These are phyloP conservation scores for Pteromalus puparum DNA, from an alignment of 1,140 invertebrate species.

Conservation along the genomic window DNA sequence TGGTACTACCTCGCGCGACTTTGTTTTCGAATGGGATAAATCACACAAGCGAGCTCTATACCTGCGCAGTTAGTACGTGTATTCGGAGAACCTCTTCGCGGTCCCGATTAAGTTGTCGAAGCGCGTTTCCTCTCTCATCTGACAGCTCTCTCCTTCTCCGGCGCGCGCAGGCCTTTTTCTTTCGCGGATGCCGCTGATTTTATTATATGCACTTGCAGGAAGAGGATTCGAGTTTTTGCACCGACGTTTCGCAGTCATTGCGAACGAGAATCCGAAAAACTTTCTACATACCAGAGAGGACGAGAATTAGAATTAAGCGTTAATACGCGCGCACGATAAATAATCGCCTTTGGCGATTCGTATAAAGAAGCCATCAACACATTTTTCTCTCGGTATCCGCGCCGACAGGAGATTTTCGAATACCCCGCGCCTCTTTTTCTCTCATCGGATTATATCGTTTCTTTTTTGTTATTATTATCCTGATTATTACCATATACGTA, in stretches of 20 bases:
- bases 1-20: neutral
- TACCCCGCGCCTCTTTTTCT: neutral
- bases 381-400: neutral
- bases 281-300: no score
- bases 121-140: neutral
- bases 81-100: no score
- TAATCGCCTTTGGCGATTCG: neutral
- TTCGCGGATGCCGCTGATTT: no score
- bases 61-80: no score
- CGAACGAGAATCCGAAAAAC: no score
- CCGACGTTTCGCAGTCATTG: no score
- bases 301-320: no score
- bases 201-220: no score
- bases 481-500: constrained; percentile 7
- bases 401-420: constrained; percentile 6
- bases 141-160: neutral
- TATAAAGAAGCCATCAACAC: constrained; percentile 18
- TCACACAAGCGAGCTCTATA: neutral
- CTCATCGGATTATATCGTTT: constrained; percentile 47
- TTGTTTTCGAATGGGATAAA: neutral
- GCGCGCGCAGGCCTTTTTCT: no score
- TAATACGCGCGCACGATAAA: no score
- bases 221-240: no score
- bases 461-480: constrained; percentile 28
- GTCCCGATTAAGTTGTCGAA: neutral